Conservation (phyloP, 2,113 vertebrate genomes). For the Hemiscyllium ocellatum region DNA sequence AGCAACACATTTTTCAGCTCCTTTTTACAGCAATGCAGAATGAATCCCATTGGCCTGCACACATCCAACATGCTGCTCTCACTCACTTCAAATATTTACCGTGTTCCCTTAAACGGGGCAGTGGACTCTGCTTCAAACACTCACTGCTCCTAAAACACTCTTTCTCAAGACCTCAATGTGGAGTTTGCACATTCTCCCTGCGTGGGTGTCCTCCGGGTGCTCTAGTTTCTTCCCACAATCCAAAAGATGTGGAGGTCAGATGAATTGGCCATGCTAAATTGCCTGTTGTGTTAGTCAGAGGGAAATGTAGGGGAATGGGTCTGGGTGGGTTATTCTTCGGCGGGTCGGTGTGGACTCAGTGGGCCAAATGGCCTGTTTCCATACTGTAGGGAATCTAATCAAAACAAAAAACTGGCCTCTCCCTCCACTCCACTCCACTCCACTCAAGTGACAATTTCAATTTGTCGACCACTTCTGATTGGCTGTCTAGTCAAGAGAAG, state of each 20-base stretch:
- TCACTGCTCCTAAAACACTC: neutral
- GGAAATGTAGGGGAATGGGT: too few species aligned
- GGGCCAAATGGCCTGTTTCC: too few species aligned
- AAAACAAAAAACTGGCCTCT: neutral
- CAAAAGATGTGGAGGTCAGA: too few species aligned
- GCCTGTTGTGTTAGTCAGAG: too few species aligned
- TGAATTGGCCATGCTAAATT: too few species aligned
- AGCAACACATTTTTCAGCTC: neutral
- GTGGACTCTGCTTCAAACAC: neutral
- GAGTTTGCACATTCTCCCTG: too few species aligned
- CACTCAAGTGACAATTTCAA: neutral
- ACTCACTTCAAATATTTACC: neutral
- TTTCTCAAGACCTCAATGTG: neutral
- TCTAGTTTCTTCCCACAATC: too few species aligned
- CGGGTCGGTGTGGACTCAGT: too few species aligned
- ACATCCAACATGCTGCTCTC: neutral
- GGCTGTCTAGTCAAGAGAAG: neutral
- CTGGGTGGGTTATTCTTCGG: too few species aligned
- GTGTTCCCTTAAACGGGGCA: neutral
- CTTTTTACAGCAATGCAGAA: neutral
- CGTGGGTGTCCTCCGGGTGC: too few species aligned
- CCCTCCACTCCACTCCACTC: neutral
- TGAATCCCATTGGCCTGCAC: neutral
- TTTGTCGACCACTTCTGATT: neutral
- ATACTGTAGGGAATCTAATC: too few species aligned